Conservation (phyloP, 1,140 invertebrate genomes). For the Pseudomyrmex sp. region DNA sequence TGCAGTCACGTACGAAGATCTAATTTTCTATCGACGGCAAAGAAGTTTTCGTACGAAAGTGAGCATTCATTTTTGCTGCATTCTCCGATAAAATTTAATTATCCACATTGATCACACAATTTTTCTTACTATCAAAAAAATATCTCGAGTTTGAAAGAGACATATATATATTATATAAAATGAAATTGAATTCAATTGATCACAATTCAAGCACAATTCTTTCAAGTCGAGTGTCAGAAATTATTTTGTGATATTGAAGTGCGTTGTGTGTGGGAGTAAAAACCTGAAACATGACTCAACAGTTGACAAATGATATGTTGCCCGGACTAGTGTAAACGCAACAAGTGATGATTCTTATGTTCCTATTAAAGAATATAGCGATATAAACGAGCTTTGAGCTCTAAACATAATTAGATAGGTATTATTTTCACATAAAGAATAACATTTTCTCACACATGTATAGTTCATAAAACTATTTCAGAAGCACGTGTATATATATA, state of each 20-base stretch:
- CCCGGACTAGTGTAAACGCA: not conserved
- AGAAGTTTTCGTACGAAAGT: conserved; percentile 27
- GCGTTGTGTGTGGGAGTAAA: not conserved
- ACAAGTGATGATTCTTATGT: conserved; percentile 21
- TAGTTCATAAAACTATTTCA: not conserved
- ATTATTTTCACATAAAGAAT: no score
- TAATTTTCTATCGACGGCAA: conserved; percentile 33
- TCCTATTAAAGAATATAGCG: not conserved
- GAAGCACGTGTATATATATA: no score
- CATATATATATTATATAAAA: not conserved
- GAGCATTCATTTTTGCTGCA: conserved; percentile 3
- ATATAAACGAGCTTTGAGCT: not conserved
- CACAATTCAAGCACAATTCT: not conserved
- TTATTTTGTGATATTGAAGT: no score
- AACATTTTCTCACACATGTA: not conserved
- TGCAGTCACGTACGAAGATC: conserved; percentile 27
- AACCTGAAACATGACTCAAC: not conserved
- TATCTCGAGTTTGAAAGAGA: not conserved
- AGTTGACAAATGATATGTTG: not conserved
- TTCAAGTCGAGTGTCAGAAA: not conserved
- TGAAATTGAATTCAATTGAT: not conserved
- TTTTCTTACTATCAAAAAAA: not conserved
- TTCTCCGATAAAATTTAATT: conserved; percentile 41
- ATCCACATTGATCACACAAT: not conserved
- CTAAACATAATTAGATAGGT: not conserved